These are phyloP conservation scores for Melanotaenia maccullochi DNA, from an alignment of 2,797 vertebrate species.

Conservation along the genomic window DNA sequence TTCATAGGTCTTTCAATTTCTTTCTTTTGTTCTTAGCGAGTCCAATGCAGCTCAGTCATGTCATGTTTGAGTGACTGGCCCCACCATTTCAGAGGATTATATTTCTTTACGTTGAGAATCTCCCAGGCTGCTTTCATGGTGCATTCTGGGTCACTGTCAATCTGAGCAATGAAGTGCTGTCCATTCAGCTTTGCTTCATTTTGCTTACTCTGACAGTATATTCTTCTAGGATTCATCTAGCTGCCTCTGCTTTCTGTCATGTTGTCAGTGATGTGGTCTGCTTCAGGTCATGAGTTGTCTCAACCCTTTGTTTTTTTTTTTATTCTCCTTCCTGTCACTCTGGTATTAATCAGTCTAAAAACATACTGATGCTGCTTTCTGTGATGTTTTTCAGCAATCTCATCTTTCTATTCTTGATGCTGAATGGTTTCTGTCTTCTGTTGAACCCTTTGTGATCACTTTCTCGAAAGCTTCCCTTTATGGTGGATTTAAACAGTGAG, in stretches of 20 bases:
- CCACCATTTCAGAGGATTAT: background rate
- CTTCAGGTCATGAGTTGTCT: background rate
- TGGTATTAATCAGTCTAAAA: background rate
- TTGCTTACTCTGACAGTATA: background rate
- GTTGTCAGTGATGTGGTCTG: background rate
- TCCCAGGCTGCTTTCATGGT: background rate
- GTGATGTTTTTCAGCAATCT: background rate
- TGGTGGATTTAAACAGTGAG: too few species aligned
- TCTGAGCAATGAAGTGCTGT: background rate
- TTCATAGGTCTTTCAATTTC: background rate
- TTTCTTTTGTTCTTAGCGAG: background rate
- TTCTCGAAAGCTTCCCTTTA: too few species aligned
- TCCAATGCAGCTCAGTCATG: background rate
- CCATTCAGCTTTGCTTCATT: slow-evolving; percentile 7
- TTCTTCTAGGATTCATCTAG: slow-evolving; percentile 7
- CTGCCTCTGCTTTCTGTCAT: slow-evolving; percentile 5
- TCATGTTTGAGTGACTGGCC: background rate
- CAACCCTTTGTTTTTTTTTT: slow-evolving; percentile 1
- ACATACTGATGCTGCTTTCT: background rate
- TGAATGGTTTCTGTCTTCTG: background rate
- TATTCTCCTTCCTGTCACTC: background rate
- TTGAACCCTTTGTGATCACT: too few species aligned
- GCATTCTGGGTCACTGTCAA: background rate
- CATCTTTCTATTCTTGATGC: background rate
- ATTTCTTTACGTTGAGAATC: background rate